These are phyloP conservation scores for Temnopleurus reevesii DNA, from an alignment of 53 echinoderm and acorn worm species.

Conservation along the genomic window DNA sequence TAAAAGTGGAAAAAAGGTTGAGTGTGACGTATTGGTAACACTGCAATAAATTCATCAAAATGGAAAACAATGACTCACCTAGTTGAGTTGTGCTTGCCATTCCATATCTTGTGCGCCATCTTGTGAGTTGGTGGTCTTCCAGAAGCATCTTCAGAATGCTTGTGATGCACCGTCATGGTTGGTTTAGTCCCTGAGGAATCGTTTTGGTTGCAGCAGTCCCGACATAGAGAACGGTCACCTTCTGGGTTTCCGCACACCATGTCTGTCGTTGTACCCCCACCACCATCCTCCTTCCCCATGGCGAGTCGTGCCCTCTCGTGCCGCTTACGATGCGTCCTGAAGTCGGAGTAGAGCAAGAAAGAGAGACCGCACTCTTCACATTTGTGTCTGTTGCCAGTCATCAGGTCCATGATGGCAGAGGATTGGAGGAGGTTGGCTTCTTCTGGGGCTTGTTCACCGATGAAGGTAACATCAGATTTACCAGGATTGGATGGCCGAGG, in stretches of 20 bases:
- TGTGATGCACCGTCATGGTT: constrained; percentile 36
- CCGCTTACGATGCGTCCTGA: constrained; percentile 91
- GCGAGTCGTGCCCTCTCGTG: constrained; percentile 89
- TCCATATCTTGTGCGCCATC: constrained; percentile 39
- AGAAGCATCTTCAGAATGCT: constrained; percentile 4
- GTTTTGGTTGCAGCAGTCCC: constrained; percentile 91
- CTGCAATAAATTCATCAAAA: too few relatives aligned
- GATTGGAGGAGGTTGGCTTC: constrained; percentile 69
- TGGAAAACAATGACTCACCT: constrained; percentile 31
- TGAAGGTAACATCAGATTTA: constrained; percentile 35
- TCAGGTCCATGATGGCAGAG: constrained; percentile 83
- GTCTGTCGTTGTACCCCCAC: constrained; percentile 27
- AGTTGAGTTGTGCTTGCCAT: constrained; percentile 48
- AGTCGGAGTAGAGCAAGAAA: constrained; percentile 93
- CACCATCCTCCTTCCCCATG: constrained; percentile 78
- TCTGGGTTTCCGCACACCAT: constrained; percentile 86
- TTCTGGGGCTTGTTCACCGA: constrained; percentile 49
- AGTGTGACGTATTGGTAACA: too few relatives aligned
- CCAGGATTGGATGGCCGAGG: constrained; percentile 3
- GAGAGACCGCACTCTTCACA: constrained; percentile 98
- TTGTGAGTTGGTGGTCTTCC: neutral
- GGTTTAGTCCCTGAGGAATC: constrained; percentile 57
- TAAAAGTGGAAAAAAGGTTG: too few relatives aligned
- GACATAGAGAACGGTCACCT: constrained; percentile 85
- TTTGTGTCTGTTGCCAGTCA: constrained; percentile 92